These are phyloP conservation scores for Onychomys torridus DNA, from an alignment of 2,797 vertebrate genomes.

Conservation along the genomic window DNA sequence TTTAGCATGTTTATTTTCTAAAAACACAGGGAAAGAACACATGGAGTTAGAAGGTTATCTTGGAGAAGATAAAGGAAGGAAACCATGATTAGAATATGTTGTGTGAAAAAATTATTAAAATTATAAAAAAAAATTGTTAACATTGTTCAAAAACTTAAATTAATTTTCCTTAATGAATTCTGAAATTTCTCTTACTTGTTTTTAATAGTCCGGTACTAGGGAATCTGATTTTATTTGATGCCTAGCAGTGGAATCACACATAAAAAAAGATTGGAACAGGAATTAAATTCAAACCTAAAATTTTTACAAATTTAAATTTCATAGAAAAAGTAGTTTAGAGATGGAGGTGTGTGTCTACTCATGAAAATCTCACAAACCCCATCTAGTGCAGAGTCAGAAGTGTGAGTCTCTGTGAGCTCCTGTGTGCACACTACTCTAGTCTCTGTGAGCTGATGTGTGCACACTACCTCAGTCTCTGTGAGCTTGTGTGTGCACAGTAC, in stretches of 20 bases:
- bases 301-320: slow-evolving; percentile 52
- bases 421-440: background rate
- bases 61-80: no score
- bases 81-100: no score
- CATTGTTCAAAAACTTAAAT: background rate
- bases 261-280: background rate
- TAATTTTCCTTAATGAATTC: background rate
- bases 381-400: background rate
- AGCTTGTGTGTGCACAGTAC: no score
- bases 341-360: background rate
- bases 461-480: no score
- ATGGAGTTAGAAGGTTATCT: no score
- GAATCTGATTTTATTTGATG: slow-evolving; percentile 28
- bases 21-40: no score
- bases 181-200: background rate
- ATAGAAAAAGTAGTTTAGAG: background rate
- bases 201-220: background rate
- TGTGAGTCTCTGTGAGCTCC: no score
- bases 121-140: no score
- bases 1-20: no score
- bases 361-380: background rate
- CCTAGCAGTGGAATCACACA: background rate
- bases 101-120: no score
- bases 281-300: slow-evolving; percentile 1
- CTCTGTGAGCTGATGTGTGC: no score